phyloP scores from a whole-genome alignment of 2,113 vertebrate species.

The Dicaeum eximium region DNA sequence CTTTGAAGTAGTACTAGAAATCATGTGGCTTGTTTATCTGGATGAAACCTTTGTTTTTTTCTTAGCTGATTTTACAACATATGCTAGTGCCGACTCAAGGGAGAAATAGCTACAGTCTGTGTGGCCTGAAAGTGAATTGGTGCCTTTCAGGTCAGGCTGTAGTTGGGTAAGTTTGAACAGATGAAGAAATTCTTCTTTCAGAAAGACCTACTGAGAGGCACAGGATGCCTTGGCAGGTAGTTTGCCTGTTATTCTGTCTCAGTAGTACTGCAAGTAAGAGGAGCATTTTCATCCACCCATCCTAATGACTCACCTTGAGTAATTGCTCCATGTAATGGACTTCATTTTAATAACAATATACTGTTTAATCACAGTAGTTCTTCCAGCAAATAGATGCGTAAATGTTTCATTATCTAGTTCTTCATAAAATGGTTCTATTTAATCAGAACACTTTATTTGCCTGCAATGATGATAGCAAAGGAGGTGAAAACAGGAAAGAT shows the following conservation, averaged over 20 bases:
- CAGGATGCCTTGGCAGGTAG: neutral
- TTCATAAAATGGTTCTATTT: neutral
- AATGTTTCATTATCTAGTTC: slow-evolving; percentile 3
- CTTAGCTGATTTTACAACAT: neutral
- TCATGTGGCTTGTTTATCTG: neutral
- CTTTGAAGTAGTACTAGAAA: neutral
- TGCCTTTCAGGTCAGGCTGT: neutral
- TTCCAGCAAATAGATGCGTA: neutral
- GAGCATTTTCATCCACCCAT: neutral
- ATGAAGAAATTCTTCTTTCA: neutral
- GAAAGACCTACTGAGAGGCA: neutral
- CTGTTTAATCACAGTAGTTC: neutral
- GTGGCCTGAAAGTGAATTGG: neutral
- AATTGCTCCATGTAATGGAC: neutral
- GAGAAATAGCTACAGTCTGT: neutral
- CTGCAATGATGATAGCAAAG: neutral
- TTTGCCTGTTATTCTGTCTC: neutral
- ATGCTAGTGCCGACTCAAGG: neutral
- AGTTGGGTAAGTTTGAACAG: neutral
- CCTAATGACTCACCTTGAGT: neutral
- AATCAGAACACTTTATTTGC: slow-evolving; percentile 34
- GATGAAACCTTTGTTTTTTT: neutral
- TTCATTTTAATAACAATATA: slow-evolving; percentile 15
- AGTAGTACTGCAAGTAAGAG: neutral
- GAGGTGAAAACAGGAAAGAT: slow-evolving; percentile 5